A percentile compares a stretch with the other conserved stretches of the same genome.
phyloP scores from a whole-genome alignment of 2,888 invertebrate species.

The Venusia cambrica region DNA sequence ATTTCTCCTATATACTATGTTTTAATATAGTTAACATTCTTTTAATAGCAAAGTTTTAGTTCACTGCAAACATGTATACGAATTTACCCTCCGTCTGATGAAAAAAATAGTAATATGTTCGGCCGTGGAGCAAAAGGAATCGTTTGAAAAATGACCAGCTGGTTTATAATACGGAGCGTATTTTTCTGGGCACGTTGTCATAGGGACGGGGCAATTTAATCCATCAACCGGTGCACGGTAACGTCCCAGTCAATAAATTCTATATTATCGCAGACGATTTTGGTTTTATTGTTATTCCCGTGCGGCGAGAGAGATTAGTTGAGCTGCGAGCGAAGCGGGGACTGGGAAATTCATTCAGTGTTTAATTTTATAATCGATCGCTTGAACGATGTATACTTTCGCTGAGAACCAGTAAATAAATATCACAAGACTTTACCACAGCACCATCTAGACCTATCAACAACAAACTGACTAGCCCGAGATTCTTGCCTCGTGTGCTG shows the following conservation, averaged over 20 bases:
- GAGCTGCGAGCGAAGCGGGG: conserved; percentile 13
- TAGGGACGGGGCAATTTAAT: conserved; percentile 81
- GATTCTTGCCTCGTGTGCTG: too few species aligned
- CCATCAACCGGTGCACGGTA: conserved; percentile 72
- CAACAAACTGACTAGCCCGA: too few species aligned
- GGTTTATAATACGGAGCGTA: conserved; percentile 76
- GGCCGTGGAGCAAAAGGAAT: conserved; percentile 77
- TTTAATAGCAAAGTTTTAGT: too few species aligned
- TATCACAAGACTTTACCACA: too few species aligned
- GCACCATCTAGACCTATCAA: too few species aligned
- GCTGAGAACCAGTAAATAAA: too few species aligned
- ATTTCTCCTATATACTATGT: too few species aligned
- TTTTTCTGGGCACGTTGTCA: conserved; percentile 81
- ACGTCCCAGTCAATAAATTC: conserved; percentile 75
- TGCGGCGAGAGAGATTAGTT: conserved; percentile 57
- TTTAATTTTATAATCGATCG: neutral
- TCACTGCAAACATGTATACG: neutral
- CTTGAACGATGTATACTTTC: too few species aligned
- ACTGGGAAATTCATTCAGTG: conserved; percentile 5
- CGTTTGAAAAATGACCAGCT: conserved; percentile 80
- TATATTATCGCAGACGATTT: conserved; percentile 72
- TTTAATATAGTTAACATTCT: too few species aligned
- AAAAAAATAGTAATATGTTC: conserved; percentile 61
- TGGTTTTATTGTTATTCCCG: conserved; percentile 70
- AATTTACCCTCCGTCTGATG: conserved; percentile 30